Evolutionary conservation across 2,888 invertebrate genomes (phyloP).

Genomic region (Arrhopalites spinosus): DNA sequence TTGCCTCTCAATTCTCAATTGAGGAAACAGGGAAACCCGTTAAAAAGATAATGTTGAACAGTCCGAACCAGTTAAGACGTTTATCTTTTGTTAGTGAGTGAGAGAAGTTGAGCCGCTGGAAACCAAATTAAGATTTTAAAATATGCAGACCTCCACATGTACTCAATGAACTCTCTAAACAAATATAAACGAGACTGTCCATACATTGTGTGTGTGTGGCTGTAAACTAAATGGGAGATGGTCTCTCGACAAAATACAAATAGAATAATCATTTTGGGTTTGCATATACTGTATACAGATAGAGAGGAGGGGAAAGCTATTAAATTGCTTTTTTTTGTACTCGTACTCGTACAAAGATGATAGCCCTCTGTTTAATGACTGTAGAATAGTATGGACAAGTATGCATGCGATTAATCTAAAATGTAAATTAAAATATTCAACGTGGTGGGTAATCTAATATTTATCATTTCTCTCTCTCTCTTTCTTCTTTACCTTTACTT

Average conservation of each 20-base stretch:
- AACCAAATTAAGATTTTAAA: constrained; percentile 15
- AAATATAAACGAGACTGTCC: no score
- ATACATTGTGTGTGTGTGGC: no score
- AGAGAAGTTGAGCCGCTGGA: background rate
- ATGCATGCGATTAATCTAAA: constrained; percentile 28
- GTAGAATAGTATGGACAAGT: background rate
- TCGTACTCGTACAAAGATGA: background rate
- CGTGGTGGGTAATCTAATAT: constrained; percentile 30
- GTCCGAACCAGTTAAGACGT: background rate
- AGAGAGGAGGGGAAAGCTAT: constrained; percentile 13
- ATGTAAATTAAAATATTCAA: constrained; percentile 33
- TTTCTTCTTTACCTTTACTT: background rate
- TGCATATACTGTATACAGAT: no score
- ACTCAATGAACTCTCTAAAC: background rate
- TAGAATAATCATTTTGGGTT: background rate
- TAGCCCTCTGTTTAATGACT: constrained; percentile 15
- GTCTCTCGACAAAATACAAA: background rate
- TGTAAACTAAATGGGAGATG: no score
- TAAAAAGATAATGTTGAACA: background rate
- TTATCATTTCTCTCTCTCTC: background rate
- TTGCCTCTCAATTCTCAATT: background rate
- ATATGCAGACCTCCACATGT: background rate
- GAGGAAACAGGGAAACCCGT: background rate
- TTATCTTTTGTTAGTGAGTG: background rate
- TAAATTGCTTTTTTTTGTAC: background rate